A percentile compares a stretch with the other conserved stretches of the same genome.
Conservation (phyloP, 2,797 vertebrate species). For the Enteromius afrohamiltoni region DNA sequence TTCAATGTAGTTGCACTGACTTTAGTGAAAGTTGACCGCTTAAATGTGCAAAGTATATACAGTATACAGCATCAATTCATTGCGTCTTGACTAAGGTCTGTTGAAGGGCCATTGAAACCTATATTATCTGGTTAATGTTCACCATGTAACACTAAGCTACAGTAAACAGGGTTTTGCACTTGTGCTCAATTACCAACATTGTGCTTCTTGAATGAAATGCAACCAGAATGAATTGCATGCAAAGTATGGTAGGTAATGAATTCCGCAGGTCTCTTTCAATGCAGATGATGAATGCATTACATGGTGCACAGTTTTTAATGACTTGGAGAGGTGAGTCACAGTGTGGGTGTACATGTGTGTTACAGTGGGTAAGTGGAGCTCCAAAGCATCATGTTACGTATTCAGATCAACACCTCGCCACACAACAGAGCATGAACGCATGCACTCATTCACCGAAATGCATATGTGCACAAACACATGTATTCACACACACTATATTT, state of each 20-base stretch:
- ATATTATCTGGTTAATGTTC: not conserved
- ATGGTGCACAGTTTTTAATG: constrained; percentile 36
- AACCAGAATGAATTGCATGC: not conserved
- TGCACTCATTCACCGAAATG: constrained; percentile 21
- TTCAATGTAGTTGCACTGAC: not conserved
- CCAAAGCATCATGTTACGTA: constrained; percentile 42
- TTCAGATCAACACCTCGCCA: constrained; percentile 40
- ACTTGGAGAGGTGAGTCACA: constrained; percentile 10
- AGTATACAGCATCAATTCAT: not conserved
- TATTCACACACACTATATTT: not conserved
- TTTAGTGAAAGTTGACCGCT: not conserved
- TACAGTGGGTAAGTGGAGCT: constrained; percentile 46
- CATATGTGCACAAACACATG: not conserved
- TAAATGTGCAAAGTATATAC: not conserved
- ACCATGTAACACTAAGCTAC: not conserved
- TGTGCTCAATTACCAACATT: not conserved
- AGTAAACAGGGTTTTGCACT: not conserved
- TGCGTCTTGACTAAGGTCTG: not conserved
- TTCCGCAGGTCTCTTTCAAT: not conserved
- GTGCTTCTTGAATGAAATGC: not conserved
- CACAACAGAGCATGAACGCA: constrained; percentile 21
- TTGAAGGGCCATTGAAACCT: not conserved
- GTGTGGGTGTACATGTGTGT: constrained; percentile 27
- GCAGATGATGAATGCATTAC: constrained; percentile 24
- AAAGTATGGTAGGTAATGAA: not conserved